Evolutionary conservation across 2,797 vertebrate genomes (phyloP).

Genomic region (Chelon labrosus): DNA sequence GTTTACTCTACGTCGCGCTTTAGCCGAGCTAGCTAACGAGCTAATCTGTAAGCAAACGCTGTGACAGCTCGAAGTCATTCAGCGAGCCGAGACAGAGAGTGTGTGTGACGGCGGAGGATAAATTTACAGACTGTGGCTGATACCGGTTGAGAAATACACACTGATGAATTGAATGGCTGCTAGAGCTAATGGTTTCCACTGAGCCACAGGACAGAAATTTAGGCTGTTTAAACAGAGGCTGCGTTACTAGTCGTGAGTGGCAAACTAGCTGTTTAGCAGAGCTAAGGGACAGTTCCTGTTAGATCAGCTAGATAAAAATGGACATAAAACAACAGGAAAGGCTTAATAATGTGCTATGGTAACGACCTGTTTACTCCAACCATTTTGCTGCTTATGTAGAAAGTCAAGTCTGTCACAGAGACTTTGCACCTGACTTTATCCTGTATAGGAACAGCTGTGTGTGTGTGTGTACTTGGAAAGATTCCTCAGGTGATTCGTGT

Average conservation of each 20-base stretch:
- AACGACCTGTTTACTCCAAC: not conserved
- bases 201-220: not conserved
- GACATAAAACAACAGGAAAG: not conserved
- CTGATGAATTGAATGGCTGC: not conserved
- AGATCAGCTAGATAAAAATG: not conserved
- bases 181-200: not conserved
- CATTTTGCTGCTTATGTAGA: not conserved
- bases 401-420: not conserved
- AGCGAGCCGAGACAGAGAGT: slow-evolving; percentile 36
- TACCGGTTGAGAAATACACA: slow-evolving; percentile 8
- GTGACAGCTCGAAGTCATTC: slow-evolving; percentile 77
- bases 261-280: slow-evolving; percentile 22
- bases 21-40: slow-evolving; percentile 72
- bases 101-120: slow-evolving; percentile 37
- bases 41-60: slow-evolving; percentile 68
- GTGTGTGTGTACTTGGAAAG: slow-evolving; percentile 11
- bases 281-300: not conserved
- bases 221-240: not conserved
- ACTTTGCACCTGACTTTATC: slow-evolving; percentile 51
- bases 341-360: not conserved
- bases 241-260: slow-evolving; percentile 21
- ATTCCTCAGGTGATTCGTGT: slow-evolving; percentile 36
- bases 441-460: not conserved
- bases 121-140: slow-evolving; percentile 21
- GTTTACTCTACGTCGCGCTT: slow-evolving; percentile 60